Evolutionary conservation across 2,888 invertebrate species (phyloP).

Genomic region (Acleris holmiana): DNA sequence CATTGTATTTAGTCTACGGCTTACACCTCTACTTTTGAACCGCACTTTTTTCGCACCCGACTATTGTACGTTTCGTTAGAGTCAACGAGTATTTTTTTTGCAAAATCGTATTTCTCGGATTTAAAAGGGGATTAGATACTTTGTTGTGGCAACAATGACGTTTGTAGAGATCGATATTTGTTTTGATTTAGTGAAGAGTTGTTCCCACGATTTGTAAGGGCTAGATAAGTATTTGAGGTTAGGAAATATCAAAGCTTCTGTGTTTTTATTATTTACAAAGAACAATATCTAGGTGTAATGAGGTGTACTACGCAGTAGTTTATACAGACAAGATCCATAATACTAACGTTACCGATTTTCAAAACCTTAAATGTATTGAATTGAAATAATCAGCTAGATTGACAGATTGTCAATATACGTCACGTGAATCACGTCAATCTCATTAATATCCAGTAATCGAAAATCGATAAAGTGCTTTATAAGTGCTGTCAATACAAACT

Average conservation of each 20-base stretch:
- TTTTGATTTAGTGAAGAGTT: slow-evolving; percentile 69
- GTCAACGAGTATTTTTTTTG: slow-evolving; percentile 76
- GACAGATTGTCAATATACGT: no score
- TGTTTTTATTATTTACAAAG: not conserved
- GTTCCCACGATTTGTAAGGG: slow-evolving; percentile 58
- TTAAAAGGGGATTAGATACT: slow-evolving; percentile 82
- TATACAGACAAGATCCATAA: no score
- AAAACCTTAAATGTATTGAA: no score
- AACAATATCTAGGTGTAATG: no score
- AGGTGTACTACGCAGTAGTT: no score
- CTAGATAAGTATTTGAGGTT: slow-evolving; percentile 1
- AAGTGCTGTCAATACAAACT: no score
- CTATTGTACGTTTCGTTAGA: slow-evolving; percentile 73
- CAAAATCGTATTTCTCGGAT: slow-evolving; percentile 82
- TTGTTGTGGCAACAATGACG: slow-evolving; percentile 82
- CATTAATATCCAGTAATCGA: no score
- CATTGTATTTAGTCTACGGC: slow-evolving; percentile 76
- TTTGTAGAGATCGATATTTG: slow-evolving; percentile 76
- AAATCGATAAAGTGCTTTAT: no score
- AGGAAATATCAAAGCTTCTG: not conserved
- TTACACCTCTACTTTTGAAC: slow-evolving; percentile 64
- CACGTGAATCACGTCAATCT: no score
- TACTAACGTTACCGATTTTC: no score
- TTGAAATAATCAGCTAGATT: no score
- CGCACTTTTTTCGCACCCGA: slow-evolving; percentile 56